Base-by-base conservation (phyloP, 2,888 invertebrate genomes). In the Ferrisia virgata region DNA sequence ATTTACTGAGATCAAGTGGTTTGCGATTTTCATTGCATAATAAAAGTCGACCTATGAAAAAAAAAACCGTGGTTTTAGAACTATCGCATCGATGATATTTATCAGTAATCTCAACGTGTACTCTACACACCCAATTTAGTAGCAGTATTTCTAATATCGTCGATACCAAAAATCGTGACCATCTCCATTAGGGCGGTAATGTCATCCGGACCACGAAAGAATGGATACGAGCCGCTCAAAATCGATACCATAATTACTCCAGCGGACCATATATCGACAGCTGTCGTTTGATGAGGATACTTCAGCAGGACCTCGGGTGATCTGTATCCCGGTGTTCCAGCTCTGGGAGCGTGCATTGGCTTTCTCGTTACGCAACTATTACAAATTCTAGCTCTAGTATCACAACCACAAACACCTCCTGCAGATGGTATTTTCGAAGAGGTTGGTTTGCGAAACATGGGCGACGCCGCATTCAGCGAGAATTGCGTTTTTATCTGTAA, bases 281-380 rank as follows among this genome's bases (percentile, higher is more conserved):
- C 94, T 91, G 94, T 93, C 40, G 93, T 93, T 90, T 97, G 97
- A 85, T 92, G 90, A n/a, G 92, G 90, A 88, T 92, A 92, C 89
- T 95, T 95, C 39, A 96, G 90, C 86, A 95, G 89, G 87, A 95
- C 94, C 90, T 95, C 96, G 0, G 96, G 96, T 84, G 96, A 94
- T 36, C 96, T 91, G 89, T 94, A 96, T 43, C 96, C 96, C 82
- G 96, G 95, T 72, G 96, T 96, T 86, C 96, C 96, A 83, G 96
- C 96, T 87, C 96, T 90, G 3, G 94, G 92, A 8, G 95, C 96
- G 81, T 92, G 90, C 86, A 94, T 92, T 79, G 91, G 90, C 86
- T 91, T 91, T 87, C 92, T 91, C 58, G 90, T 89, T 80, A 92
- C 88, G 87, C 95, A 95, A n/a, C 91, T 87, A 47, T 91, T 90